Conservation (phyloP, 2,888 invertebrate genomes). For the Phlogophora meticulosa region DNA sequence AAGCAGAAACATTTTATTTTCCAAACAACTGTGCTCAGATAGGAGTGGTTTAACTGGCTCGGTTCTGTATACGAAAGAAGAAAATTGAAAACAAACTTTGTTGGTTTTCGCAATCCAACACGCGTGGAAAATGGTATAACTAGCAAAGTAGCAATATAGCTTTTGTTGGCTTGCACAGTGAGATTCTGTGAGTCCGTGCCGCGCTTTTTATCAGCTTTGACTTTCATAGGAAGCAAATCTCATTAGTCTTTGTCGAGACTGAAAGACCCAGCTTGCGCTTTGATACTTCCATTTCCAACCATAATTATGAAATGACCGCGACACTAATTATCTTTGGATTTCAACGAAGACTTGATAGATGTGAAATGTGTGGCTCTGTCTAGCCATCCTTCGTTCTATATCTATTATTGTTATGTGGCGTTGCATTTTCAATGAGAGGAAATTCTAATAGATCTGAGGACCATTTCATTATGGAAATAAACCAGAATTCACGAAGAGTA, state of each 20-base stretch:
- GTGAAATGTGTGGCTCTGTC: conserved; percentile 2
- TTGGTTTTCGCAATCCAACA: conserved; percentile 70
- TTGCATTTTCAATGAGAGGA: conserved; percentile 14
- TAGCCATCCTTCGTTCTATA: conserved; percentile 10
- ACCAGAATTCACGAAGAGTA: neutral
- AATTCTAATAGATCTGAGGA: neutral
- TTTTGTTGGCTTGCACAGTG: conserved; percentile 51
- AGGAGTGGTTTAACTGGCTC: conserved; percentile 51
- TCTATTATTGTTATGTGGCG: neutral
- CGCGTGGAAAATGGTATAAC: conserved; percentile 73
- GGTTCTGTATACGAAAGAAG: conserved; percentile 60
- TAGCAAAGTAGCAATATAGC: conserved; percentile 69
- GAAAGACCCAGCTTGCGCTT: conserved; percentile 54
- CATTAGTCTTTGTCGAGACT: conserved; percentile 78
- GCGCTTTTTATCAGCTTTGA: conserved; percentile 71
- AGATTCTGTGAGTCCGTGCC: conserved; percentile 48
- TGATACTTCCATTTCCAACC: conserved; percentile 63
- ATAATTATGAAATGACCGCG: conserved; percentile 55
- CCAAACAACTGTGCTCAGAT: conserved; percentile 57
- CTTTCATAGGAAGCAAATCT: conserved; percentile 75
- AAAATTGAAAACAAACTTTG: conserved; percentile 78
- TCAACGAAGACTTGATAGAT: conserved; percentile 27
- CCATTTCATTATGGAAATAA: neutral
- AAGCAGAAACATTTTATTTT: conserved; percentile 51
- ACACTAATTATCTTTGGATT: conserved; percentile 51